phyloP scores from a whole-genome alignment of 2,113 vertebrate genomes.

The Paraplagusia blochii region DNA sequence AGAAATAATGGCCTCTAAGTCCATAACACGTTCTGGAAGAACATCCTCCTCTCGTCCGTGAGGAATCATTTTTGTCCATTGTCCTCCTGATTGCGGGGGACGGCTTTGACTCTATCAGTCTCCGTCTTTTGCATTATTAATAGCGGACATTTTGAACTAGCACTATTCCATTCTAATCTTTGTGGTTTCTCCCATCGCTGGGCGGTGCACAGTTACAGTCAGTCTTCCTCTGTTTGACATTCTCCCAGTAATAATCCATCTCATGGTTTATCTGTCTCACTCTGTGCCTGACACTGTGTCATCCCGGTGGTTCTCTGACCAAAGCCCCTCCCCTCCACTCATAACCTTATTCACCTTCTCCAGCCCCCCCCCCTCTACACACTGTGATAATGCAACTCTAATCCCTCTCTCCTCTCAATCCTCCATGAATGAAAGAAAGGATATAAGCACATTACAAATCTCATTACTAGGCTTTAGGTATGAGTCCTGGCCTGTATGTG shows the following conservation, averaged over 20 bases:
- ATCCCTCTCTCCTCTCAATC: conserved; percentile 71
- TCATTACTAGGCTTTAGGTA: conserved; percentile 68
- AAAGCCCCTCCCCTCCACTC: conserved; percentile 29
- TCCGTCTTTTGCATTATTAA: not conserved
- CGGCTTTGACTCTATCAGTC: not conserved
- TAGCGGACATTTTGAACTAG: not conserved
- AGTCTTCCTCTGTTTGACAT: not conserved
- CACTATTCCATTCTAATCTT: conserved; percentile 6
- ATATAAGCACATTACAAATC: conserved; percentile 73
- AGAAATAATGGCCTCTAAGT: conserved; percentile 44
- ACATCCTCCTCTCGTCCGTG: conserved; percentile 8
- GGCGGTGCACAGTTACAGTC: not conserved
- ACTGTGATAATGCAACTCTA: conserved; percentile 69
- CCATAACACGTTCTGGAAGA: conserved; percentile 21
- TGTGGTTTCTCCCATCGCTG: conserved; percentile 5
- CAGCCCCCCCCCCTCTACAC: conserved; percentile 39
- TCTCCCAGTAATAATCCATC: not conserved
- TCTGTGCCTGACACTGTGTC: not conserved
- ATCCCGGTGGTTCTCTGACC: conserved; percentile 16
- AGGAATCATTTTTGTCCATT: conserved; percentile 1
- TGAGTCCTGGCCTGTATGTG: conserved; percentile 41
- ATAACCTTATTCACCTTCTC: conserved; percentile 45
- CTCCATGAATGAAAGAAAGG: conserved; percentile 65
- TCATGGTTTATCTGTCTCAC: conserved; percentile 3
- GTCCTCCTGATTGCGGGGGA: conserved; percentile 2